These are phyloP conservation scores for Ceryle rudis DNA, from an alignment of 2,797 vertebrate species.

Conservation along the genomic window DNA sequence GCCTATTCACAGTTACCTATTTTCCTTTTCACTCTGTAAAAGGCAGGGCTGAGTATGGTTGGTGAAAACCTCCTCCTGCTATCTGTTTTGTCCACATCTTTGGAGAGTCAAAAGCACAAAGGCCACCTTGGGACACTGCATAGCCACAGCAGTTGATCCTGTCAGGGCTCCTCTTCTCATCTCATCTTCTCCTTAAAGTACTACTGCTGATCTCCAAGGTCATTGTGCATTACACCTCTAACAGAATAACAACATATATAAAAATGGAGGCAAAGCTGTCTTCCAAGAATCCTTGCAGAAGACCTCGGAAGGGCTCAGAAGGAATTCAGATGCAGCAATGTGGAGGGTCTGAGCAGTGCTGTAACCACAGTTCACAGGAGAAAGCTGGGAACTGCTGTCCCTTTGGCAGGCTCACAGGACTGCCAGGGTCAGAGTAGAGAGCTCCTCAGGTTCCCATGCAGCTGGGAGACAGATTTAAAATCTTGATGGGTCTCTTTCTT, in stretches of 20 bases:
- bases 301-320: neutral
- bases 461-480: neutral
- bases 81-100: accelerated
- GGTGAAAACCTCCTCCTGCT: neutral
- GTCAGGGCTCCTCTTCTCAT: neutral
- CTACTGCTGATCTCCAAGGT: neutral
- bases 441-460: neutral
- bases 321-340: accelerated
- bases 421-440: neutral
- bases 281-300: neutral
- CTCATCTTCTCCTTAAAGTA: neutral
- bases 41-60: neutral
- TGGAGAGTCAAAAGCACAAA: neutral
- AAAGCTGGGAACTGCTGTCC: neutral
- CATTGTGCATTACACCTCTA: accelerated
- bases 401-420: neutral
- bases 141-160: neutral
- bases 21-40: neutral
- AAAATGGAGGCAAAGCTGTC: neutral
- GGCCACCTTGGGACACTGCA: neutral
- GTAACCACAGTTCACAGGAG: accelerated
- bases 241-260: neutral
- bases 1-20: neutral
- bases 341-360: neutral
- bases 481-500: neutral